Conservation (phyloP, 2,113 vertebrate genomes). For the Serilophus lunatus region DNA sequence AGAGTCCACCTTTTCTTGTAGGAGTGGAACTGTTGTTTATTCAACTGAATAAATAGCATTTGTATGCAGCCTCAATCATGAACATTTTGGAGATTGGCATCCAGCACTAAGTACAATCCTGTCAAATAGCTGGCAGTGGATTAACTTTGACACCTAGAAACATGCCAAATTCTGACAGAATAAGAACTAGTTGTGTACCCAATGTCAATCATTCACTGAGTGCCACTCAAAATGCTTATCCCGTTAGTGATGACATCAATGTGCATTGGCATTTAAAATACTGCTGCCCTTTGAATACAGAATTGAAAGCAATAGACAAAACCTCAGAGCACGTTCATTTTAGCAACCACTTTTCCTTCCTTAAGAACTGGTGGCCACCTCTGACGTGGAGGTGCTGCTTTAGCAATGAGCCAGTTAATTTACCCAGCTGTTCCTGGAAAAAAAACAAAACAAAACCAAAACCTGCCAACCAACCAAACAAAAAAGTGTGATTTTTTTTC, state of each 20-base stretch:
- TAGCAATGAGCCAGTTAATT: not conserved
- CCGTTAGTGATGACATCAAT: conserved; percentile 55
- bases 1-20: not conserved
- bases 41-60: conserved; percentile 54
- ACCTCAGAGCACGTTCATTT: not conserved
- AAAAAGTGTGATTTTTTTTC: fast-evolving
- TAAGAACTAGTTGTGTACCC: conserved; percentile 58
- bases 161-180: conserved; percentile 64
- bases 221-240: conserved; percentile 66
- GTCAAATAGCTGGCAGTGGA: conserved; percentile 70
- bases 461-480: no score
- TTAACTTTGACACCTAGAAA: conserved; percentile 69
- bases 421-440: not conserved
- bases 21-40: conserved; percentile 15
- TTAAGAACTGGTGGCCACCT: not conserved
- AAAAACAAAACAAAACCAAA: not conserved
- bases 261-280: conserved; percentile 40
- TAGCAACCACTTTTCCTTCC: not conserved
- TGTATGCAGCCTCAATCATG: conserved; percentile 62
- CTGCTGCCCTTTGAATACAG: not conserved
- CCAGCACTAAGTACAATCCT: conserved; percentile 38
- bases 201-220: conserved; percentile 60
- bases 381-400: not conserved
- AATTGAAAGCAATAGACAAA: not conserved
- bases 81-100: conserved; percentile 55